Evolutionary conservation across 2,113 vertebrate species (phyloP).

Genomic region (Tachysurus vachellii): DNA sequence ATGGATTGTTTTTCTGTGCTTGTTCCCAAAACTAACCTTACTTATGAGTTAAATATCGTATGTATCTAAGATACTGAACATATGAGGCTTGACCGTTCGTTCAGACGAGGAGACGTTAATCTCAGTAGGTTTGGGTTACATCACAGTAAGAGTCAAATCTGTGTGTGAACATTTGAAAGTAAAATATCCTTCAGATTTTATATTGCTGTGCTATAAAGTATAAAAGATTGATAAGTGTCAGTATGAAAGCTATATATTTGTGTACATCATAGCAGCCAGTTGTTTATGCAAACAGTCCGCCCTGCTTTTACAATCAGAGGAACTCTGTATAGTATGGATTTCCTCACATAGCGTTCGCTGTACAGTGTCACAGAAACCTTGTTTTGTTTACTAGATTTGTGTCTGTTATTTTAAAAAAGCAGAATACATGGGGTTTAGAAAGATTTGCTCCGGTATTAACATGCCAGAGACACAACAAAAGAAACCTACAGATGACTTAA

Average conservation of each 20-base stretch:
- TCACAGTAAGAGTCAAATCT: neutral
- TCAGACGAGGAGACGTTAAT: neutral
- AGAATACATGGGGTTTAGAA: neutral
- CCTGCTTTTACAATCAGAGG: constrained; percentile 16
- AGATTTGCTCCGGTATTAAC: neutral
- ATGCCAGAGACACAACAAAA: neutral
- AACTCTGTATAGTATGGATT: neutral
- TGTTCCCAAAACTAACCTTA: neutral
- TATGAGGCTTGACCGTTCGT: too few relatives aligned
- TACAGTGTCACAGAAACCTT: neutral
- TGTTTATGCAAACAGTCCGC: constrained; percentile 6
- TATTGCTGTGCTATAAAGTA: neutral
- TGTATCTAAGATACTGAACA: neutral
- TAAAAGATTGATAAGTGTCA: neutral
- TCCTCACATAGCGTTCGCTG: neutral
- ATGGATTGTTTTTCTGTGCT: neutral
- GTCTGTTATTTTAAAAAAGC: neutral
- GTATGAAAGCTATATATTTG: neutral
- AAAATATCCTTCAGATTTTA: neutral
- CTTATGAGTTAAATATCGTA: neutral
- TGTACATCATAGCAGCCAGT: neutral
- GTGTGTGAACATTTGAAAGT: neutral
- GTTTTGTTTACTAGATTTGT: neutral
- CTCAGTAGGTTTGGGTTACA: neutral
- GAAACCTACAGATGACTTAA: neutral